Base-by-base conservation (phyloP, 2,113 vertebrate species). In the Eidolon helvum region DNA sequence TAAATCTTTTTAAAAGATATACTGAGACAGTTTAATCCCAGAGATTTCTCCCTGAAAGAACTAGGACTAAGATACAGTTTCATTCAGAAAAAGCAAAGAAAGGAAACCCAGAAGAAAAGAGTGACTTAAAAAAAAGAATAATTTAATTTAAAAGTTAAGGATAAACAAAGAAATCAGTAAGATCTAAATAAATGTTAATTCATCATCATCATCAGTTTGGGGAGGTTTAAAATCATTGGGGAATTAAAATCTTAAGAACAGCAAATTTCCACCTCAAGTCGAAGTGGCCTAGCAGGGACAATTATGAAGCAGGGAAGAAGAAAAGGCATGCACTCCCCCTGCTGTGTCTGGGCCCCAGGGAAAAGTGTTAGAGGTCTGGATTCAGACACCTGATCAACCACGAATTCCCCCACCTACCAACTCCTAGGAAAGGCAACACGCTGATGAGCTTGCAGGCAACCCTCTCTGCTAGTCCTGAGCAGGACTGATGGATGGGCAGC, bases 391-490 rank as follows among this genome's bases (percentile, higher is more conserved):
- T 92, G 35, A 63, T 53, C 40, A 21, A 15, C 74, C 5, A 50
- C 22, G 10, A 8, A 40, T 8, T 33, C 3, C 1, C 7, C 7
- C 26, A 26, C 26, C 9, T 2, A 24, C 63, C 15, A 24, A 0
- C 75, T 78, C 35, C 40, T 22, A 35, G 9, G 43, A 45, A 26
- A 83, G 38, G n/a, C 24, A 19, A 28, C 30, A 18, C 18, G 40
- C 30, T 35, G 24, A 14, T 19, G 16, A 80, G 48, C 45, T 30
- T 7, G 12, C 5, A 33, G 10, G n/a, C 69, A 77, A 85, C 79
- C 7, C 7, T 55, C 38, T 79, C 72, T 0, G 1, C 10, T 0
- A 10, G 33, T 18, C 14, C 71, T 24, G 7, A 91, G 77, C 35
- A 72, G 21, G 21, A 38, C 22, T 2, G 48, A 14, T 1, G 16